phyloP scores from a whole-genome alignment of 2,113 vertebrate genomes.

The Dendrocopos noguchii region DNA sequence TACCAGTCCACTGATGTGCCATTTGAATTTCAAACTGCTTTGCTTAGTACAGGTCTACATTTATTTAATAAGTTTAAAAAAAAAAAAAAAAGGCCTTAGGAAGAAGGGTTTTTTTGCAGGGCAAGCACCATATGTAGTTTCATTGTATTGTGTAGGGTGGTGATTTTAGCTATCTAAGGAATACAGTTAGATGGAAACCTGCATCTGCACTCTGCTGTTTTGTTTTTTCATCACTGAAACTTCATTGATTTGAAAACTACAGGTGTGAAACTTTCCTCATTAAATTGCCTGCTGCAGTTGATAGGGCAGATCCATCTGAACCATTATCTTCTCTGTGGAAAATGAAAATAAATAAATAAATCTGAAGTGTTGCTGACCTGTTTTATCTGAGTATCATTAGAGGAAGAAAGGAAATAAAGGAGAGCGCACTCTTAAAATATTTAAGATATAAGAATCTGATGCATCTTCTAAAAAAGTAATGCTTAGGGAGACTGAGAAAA shows the following conservation, averaged over 20 bases:
- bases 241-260: constrained; percentile 42
- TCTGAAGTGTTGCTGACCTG: not conserved
- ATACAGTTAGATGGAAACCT: not conserved
- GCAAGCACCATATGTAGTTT: not conserved
- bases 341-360: not conserved
- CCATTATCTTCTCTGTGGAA: not conserved
- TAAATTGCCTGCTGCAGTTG: constrained; percentile 12
- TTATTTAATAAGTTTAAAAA: not conserved
- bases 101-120: not conserved
- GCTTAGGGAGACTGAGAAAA: not conserved
- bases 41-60: not conserved
- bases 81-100: not conserved
- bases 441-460: not conserved
- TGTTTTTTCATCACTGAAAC: constrained; percentile 15
- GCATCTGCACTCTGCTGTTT: not conserved
- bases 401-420: not conserved
- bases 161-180: constrained; percentile 26
- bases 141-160: not conserved
- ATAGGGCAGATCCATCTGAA: constrained; percentile 27
- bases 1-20: not conserved
- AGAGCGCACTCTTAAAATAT: not conserved
- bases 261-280: constrained; percentile 43
- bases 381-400: not conserved
- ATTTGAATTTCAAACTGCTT: constrained; percentile 23
- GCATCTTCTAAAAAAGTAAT: not conserved